These are phyloP conservation scores for Hymenopus coronatus DNA, from an alignment of 2,888 invertebrate genomes.

Conservation along the genomic window DNA sequence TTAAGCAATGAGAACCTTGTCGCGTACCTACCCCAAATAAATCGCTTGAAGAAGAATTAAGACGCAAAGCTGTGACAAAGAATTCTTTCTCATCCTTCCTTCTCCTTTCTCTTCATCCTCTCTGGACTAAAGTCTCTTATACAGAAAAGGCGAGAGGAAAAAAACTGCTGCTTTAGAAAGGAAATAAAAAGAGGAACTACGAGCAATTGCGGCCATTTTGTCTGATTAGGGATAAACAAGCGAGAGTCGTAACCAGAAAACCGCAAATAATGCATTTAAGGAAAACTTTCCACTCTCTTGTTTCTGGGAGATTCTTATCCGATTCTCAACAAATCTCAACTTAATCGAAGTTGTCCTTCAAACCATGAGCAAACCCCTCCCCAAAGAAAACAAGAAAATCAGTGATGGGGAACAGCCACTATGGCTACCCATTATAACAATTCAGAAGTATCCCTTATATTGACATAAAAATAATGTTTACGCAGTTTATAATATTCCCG, in stretches of 20 bases:
- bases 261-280: not conserved
- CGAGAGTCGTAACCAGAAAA: not conserved
- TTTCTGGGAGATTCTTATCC: not conserved
- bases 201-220: constrained; percentile 1
- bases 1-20: constrained; percentile 12
- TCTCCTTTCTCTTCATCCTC: not conserved
- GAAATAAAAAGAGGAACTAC: not conserved
- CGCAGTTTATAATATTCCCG: too few species aligned
- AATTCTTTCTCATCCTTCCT: not conserved
- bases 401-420: too few species aligned
- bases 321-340: not conserved
- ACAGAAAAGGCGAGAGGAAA: not conserved
- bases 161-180: not conserved
- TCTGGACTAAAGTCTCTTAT: constrained; percentile 8
- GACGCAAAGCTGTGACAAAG: constrained; percentile 15
- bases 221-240: constrained; percentile 13
- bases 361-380: too few species aligned
- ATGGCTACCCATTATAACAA: too few species aligned
- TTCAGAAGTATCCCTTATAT: too few species aligned
- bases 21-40: not conserved
- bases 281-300: not conserved
- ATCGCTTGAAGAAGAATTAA: constrained; percentile 18
- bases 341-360: not conserved
- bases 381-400: too few species aligned
- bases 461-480: too few species aligned